Evolutionary conservation across 2,113 vertebrate species (phyloP).

Genomic region (Meriones unguiculatus): DNA sequence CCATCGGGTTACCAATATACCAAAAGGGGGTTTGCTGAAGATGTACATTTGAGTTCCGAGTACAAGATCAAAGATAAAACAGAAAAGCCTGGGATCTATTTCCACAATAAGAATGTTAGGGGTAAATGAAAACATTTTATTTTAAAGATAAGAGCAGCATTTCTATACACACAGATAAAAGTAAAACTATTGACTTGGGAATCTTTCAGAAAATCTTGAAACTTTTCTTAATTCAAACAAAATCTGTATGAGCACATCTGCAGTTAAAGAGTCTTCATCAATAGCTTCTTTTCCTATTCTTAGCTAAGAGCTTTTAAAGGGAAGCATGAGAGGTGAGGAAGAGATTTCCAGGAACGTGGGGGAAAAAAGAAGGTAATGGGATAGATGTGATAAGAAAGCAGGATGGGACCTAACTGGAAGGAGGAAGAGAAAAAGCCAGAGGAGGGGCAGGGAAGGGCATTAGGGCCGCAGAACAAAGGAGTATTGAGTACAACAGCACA

Average conservation of each 20-base stretch:
- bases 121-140: not conserved
- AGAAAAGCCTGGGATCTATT: not conserved
- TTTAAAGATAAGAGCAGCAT: not conserved
- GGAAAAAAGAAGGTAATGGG: not conserved
- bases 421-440: not conserved
- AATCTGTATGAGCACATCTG: not conserved
- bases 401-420: not conserved
- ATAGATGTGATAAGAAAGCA: not conserved
- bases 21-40: not conserved
- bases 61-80: not conserved
- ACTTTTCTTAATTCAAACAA: not conserved
- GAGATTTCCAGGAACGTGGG: not conserved
- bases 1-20: not conserved
- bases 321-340: not conserved
- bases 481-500: not conserved
- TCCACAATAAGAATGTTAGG: constrained; percentile 35
- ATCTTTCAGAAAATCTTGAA: constrained; percentile 26
- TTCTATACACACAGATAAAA: constrained; percentile 19
- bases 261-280: not conserved
- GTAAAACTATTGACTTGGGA: not conserved
- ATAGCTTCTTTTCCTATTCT: not conserved
- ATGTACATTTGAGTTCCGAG: not conserved
- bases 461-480: not conserved
- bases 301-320: not conserved
- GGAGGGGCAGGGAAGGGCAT: not conserved